Conservation (phyloP, 1,140 invertebrate genomes). For the Cydia amplana region DNA sequence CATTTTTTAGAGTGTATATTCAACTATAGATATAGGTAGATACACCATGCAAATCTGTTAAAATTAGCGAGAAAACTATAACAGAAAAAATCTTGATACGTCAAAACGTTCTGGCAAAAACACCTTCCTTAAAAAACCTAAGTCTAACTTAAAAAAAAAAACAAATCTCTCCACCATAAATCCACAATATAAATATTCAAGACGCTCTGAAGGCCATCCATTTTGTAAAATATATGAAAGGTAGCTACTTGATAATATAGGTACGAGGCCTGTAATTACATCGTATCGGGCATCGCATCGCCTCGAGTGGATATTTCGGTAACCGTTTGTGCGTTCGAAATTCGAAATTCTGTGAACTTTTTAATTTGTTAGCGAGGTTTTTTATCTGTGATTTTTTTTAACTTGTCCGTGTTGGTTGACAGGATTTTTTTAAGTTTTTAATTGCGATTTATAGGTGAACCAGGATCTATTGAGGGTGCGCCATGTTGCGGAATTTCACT, state of each 20-base stretch:
- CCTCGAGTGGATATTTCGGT: conserved; percentile 45
- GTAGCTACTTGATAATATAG: conserved; percentile 73
- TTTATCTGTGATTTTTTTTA: not conserved
- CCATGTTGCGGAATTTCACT: too few relatives aligned
- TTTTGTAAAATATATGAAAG: conserved; percentile 76
- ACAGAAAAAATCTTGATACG: too few relatives aligned
- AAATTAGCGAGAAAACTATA: too few relatives aligned
- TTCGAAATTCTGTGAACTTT: conserved; percentile 21
- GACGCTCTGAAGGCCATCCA: conserved; percentile 55
- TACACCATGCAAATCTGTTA: too few relatives aligned
- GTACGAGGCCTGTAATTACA: conserved; percentile 72
- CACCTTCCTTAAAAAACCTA: too few relatives aligned
- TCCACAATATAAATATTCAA: conserved; percentile 73
- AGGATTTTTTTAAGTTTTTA: not conserved
- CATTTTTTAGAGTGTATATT: too few relatives aligned
- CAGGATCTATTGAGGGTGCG: too few relatives aligned
- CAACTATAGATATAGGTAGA: too few relatives aligned
- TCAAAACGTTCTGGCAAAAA: too few relatives aligned
- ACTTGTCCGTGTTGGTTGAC: not conserved
- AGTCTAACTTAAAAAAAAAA: conserved; percentile 10
- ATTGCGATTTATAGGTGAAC: too few relatives aligned
- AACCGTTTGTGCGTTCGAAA: conserved; percentile 43
- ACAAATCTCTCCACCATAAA: conserved; percentile 61
- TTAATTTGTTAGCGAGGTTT: conserved; percentile 9
- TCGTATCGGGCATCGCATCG: conserved; percentile 66